Percentiles rank a stretch among this genome's conserved stretches.
Evolutionary conservation across 2,888 invertebrate genomes (phyloP).

Genomic region (Conops quadrifasciatus): DNA sequence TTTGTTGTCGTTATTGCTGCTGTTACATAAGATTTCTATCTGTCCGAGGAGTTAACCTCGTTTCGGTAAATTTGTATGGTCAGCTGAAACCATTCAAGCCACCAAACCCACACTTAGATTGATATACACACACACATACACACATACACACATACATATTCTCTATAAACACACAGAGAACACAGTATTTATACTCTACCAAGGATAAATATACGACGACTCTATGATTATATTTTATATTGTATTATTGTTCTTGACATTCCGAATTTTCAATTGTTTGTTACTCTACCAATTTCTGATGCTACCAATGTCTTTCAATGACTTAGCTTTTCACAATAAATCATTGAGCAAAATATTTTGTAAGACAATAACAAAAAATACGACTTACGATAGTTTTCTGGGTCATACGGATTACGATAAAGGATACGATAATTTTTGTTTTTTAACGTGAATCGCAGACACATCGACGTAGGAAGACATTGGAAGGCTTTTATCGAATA

Average conservation of each 20-base stretch:
- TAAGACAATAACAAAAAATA: background rate
- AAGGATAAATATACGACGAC: background rate
- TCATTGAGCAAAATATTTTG: background rate
- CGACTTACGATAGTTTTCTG: background rate
- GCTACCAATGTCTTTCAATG: background rate
- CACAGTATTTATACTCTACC: background rate
- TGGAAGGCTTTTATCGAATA: background rate
- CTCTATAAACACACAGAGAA: background rate
- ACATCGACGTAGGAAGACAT: background rate
- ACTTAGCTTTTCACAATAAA: slow-evolving; percentile 5
- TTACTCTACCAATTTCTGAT: background rate
- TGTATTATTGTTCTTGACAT: no score
- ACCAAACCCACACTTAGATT: background rate
- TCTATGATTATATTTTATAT: background rate
- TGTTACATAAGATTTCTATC: background rate
- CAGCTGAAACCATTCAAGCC: background rate
- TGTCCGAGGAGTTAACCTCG: background rate
- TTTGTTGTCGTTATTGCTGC: background rate
- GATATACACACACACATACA: background rate
- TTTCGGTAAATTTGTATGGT: background rate
- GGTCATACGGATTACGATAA: background rate
- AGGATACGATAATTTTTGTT: background rate
- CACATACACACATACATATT: background rate
- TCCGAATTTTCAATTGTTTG: background rate
- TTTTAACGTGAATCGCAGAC: background rate